Percentiles rank a stretch among this genome's conserved stretches.
phyloP scores from a whole-genome alignment of 2,113 vertebrate species.

The Apus apus region DNA sequence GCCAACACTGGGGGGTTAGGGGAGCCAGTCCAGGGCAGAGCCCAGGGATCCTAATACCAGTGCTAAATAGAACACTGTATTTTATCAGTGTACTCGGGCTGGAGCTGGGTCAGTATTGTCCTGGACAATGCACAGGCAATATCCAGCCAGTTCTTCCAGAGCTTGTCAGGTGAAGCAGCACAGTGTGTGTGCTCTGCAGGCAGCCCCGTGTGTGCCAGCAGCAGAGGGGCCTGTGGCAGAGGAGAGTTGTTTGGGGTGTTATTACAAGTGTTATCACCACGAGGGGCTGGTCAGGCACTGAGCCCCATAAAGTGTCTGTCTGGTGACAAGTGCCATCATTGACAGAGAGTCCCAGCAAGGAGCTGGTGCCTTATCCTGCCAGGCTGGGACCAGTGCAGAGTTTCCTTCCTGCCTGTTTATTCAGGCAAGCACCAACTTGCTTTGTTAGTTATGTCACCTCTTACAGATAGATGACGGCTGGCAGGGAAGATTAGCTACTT shows the following conservation, averaged over 20 bases:
- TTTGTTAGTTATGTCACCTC: background rate
- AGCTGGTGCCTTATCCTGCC: background rate
- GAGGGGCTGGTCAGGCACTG: background rate
- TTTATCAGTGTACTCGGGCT: accelerated
- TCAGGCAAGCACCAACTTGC: constrained; percentile 9
- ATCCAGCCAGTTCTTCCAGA: background rate
- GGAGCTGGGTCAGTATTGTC: background rate
- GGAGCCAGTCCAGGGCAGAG: background rate
- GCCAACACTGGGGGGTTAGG: background rate
- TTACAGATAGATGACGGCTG: background rate
- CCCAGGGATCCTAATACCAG: background rate
- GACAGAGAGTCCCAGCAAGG: background rate
- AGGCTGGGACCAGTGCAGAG: background rate
- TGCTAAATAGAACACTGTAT: accelerated
- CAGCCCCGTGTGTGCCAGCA: accelerated
- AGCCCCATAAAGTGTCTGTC: background rate
- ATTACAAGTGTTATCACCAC: accelerated
- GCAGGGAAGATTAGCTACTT: background rate
- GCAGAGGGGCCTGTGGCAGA: background rate
- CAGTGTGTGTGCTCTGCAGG: background rate
- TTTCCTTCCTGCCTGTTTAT: constrained; percentile 27
- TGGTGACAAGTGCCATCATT: background rate
- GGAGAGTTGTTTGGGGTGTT: background rate
- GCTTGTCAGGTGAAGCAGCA: background rate
- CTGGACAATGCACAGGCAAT: background rate